Evolutionary conservation across 1,140 invertebrate species (phyloP).

Genomic region (Caenorhabditis inopinata): DNA sequence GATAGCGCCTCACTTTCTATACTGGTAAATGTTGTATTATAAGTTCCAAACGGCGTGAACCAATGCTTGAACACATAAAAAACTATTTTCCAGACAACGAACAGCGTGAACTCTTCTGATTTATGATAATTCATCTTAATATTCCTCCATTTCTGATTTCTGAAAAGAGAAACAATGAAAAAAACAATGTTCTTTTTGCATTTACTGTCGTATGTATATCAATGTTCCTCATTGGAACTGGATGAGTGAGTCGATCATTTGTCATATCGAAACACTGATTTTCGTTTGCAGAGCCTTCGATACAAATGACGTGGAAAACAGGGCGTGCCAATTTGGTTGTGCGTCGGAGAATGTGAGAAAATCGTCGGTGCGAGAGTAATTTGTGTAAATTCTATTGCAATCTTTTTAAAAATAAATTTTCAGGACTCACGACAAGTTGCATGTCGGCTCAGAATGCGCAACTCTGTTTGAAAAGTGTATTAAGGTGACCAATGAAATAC

Average conservation of each 20-base stretch:
- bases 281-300: neutral
- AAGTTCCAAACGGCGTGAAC: too few relatives aligned
- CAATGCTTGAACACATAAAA: too few relatives aligned
- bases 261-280: neutral
- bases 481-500: too few relatives aligned
- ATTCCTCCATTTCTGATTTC: too few relatives aligned
- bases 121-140: too few relatives aligned
- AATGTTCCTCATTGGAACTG: neutral
- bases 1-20: too few relatives aligned
- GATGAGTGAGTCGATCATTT: neutral
- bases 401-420: too few relatives aligned
- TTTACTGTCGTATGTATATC: neutral
- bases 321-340: neutral
- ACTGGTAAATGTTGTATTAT: too few relatives aligned
- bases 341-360: neutral
- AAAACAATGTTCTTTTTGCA: neutral
- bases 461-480: neutral
- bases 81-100: too few relatives aligned
- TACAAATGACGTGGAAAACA: slow-evolving; percentile 4
- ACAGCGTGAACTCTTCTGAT: too few relatives aligned
- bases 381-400: too few relatives aligned
- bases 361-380: neutral
- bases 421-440: neutral
- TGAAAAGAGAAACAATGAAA: slow-evolving; percentile 10
- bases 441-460: neutral